phyloP scores from a whole-genome alignment of 1,140 invertebrate species.

The Hyles vespertilio region DNA sequence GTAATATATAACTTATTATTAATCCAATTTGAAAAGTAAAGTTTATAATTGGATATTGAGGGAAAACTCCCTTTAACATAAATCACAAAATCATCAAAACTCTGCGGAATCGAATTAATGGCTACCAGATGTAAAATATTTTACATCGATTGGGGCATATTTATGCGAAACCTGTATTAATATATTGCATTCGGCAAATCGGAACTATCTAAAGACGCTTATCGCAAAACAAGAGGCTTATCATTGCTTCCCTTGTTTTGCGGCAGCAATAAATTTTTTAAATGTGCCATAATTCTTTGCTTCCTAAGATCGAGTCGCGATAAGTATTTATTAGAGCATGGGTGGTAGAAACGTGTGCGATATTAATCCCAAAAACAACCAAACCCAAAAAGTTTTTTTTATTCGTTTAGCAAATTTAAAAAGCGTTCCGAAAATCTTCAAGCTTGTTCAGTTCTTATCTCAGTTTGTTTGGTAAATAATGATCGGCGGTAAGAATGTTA shows the following conservation, averaged over 20 bases:
- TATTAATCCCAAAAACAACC: conserved; percentile 50
- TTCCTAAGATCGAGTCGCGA: conserved; percentile 57
- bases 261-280: conserved; percentile 68
- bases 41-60: no score
- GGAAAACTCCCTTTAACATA: no score
- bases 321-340: conserved; percentile 69
- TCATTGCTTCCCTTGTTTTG: conserved; percentile 62
- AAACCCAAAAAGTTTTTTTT: conserved; percentile 46
- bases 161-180: neutral
- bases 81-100: no score
- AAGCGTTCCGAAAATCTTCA: conserved; percentile 34
- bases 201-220: conserved; percentile 37
- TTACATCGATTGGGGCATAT: no score
- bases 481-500: conserved; percentile 50
- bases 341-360: conserved; percentile 55
- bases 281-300: conserved; percentile 70
- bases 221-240: conserved; percentile 58
- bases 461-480: conserved; percentile 63
- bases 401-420: conserved; percentile 45
- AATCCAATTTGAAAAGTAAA: no score
- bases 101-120: no score
- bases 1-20: no score
- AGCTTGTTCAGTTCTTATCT: conserved; percentile 52
- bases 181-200: conserved; percentile 41
- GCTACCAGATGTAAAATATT: no score